Conservation (phyloP, 2,113 vertebrate genomes). For the Fulica atra region DNA sequence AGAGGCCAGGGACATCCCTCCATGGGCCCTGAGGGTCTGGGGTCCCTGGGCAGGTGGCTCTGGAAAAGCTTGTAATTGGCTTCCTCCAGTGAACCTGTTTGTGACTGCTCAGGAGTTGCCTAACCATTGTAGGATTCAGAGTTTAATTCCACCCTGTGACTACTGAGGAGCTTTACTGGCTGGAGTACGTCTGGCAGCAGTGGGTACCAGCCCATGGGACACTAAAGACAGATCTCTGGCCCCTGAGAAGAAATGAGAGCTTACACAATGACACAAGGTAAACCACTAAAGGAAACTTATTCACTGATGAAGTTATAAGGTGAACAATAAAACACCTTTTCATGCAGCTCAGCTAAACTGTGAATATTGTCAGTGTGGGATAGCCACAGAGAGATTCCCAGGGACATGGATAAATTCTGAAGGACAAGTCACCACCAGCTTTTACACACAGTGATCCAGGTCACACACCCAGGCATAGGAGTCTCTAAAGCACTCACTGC, state of each 20-base stretch:
- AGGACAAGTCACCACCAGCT: not conserved
- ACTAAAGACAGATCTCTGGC: not conserved
- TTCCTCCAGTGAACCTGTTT: not conserved
- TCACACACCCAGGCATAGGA: not conserved
- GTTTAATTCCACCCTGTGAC: rapidly evolving
- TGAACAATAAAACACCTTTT: not conserved
- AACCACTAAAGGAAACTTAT: not conserved
- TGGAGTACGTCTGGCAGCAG: not conserved
- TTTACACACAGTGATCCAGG: not conserved
- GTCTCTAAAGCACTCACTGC: not conserved
- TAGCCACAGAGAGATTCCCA: not conserved
- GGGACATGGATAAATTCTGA: not conserved
- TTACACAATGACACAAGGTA: not conserved
- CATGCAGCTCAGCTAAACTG: not conserved
- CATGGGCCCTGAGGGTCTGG: not conserved
- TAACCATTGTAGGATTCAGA: not conserved
- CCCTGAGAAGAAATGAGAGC: not conserved
- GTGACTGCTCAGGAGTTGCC: not conserved
- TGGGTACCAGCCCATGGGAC: not conserved
- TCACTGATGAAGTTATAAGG: not conserved
- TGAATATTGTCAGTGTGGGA: not conserved
- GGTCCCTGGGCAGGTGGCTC: not conserved
- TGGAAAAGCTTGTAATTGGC: not conserved
- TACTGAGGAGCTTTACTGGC: not conserved
- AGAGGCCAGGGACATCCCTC: not conserved